Base-by-base conservation (phyloP, 1,140 invertebrate species). In the Stenopsyche tienmushanensis region DNA sequence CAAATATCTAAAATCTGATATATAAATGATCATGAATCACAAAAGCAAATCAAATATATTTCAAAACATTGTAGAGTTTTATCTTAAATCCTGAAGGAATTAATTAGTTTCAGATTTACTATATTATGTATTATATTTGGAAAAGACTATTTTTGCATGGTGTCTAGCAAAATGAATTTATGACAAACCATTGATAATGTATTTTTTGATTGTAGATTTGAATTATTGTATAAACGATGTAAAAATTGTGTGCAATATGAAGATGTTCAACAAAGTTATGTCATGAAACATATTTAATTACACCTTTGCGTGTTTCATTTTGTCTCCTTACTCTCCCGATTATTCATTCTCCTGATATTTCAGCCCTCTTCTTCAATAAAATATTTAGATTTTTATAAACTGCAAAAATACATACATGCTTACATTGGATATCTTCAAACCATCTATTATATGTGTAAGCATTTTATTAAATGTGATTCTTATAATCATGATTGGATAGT, bases 101-200 rank as follows among this genome's bases (percentile, higher is more conserved):
- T 60, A 29, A 21, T 29, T 60, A 60, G 57, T 60, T 60, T 60
- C 57, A 26, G 39, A 60, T 57, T 53, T 25, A 20, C n/a, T 23
- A 23, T 53, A 53, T 39, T 57, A 49, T 49, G 21, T 34, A 58
- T 44, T 58, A 23, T 58, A 58, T 58, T 58, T 21, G 7, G 54
- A 60, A 47, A 60, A 60, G 57, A 60, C 57, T 60, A 60, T 60
- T 60, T 60, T 60, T 60, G 57, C 57, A 60, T 60, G 57, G 42
- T 57, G 54, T 57, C 25, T 57, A 57, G 54, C 54, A 57, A 57
- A 54, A 57, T 24, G 54, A 42, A 20, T 24, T 25, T 53, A 60
- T 29, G 39, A 60, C 24, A 54, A 60, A 34, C 25, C 41, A 47
- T 60, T 47, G 44, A 18, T 39, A 60, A 17, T 60, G 57, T 60